Evolutionary conservation across 2,797 vertebrate species (phyloP).

Genomic region (Knipowitschia caucasica): DNA sequence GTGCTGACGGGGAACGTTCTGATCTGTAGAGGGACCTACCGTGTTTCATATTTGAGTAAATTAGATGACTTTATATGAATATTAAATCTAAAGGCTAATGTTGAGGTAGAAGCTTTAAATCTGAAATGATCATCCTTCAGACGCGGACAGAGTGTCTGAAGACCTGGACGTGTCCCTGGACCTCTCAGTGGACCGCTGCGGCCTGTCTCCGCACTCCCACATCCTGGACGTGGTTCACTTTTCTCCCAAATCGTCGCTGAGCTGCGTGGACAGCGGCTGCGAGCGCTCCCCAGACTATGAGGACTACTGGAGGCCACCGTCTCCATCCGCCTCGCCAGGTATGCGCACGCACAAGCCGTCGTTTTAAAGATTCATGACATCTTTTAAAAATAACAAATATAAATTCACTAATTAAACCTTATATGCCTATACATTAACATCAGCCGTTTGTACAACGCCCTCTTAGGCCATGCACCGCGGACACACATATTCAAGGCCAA

Average conservation of each 20-base stretch:
- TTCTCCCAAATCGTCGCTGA: slow-evolving; percentile 83
- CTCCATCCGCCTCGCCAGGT: slow-evolving; percentile 94
- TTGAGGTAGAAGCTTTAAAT: neutral
- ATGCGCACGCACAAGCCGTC: slow-evolving; percentile 4
- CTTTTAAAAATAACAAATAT: too few relatives aligned
- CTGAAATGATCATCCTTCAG: slow-evolving; percentile 9
- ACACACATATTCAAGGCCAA: too few relatives aligned
- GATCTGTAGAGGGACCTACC: neutral
- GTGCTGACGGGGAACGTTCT: neutral
- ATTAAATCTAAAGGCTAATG: neutral
- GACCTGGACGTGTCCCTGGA: slow-evolving; percentile 56
- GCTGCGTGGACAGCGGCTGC: slow-evolving; percentile 80
- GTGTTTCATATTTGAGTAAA: neutral
- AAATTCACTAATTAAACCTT: neutral
- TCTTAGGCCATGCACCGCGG: too few relatives aligned
- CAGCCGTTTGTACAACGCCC: too few relatives aligned
- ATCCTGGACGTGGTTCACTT: slow-evolving; percentile 72
- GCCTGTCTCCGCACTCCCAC: slow-evolving; percentile 79
- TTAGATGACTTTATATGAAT: neutral
- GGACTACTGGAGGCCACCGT: slow-evolving; percentile 94
- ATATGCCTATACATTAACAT: too few relatives aligned
- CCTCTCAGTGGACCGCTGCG: slow-evolving; percentile 60
- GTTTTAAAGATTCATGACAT: neutral
- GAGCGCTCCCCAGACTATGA: slow-evolving; percentile 85
- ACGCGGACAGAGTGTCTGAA: slow-evolving; percentile 67